Evolutionary conservation across 2,888 invertebrate species (phyloP).

Genomic region (Dexiosoma caninum): DNA sequence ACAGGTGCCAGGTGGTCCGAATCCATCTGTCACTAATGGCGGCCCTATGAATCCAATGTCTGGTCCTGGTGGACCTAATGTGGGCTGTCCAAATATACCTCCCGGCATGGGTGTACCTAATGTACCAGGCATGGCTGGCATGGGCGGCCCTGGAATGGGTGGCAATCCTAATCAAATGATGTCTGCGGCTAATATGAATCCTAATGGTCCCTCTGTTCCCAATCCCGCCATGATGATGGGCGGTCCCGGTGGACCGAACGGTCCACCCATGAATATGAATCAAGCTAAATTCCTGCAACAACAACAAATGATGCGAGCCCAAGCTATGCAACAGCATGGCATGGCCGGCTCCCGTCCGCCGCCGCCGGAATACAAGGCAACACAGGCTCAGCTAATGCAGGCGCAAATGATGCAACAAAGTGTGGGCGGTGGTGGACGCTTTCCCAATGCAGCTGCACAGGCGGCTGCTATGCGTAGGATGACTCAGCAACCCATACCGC

Average conservation of each 20-base stretch:
- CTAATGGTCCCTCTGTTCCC: conserved; percentile 68
- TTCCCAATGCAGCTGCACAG: conserved; percentile 79
- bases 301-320: conserved; percentile 79
- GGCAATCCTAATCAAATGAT: conserved; percentile 65
- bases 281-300: conserved; percentile 85
- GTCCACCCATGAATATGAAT: conserved; percentile 72
- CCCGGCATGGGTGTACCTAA: conserved; percentile 65
- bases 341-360: conserved; percentile 83
- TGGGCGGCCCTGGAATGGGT: conserved; percentile 62
- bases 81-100: conserved; percentile 67
- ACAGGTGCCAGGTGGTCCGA: conserved; percentile 47
- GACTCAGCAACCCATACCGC: conserved; percentile 85
- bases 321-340: conserved; percentile 78
- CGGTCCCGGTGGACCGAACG: conserved; percentile 66
- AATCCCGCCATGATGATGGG: conserved; percentile 66
- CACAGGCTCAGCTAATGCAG: conserved; percentile 77
- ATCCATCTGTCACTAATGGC: conserved; percentile 40
- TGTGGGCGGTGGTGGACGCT: conserved; percentile 78
- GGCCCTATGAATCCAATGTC: conserved; percentile 59
- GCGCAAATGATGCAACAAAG: conserved; percentile 80
- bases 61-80: conserved; percentile 67
- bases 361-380: conserved; percentile 90
- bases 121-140: conserved; percentile 60
- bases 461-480: conserved; percentile 81
- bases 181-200: conserved; percentile 67